Evolutionary conservation across 2,113 vertebrate genomes (phyloP), one percentile per base, ranked within the genome.

Genomic region (Sinocyclocheilus anophthalmus): DNA sequence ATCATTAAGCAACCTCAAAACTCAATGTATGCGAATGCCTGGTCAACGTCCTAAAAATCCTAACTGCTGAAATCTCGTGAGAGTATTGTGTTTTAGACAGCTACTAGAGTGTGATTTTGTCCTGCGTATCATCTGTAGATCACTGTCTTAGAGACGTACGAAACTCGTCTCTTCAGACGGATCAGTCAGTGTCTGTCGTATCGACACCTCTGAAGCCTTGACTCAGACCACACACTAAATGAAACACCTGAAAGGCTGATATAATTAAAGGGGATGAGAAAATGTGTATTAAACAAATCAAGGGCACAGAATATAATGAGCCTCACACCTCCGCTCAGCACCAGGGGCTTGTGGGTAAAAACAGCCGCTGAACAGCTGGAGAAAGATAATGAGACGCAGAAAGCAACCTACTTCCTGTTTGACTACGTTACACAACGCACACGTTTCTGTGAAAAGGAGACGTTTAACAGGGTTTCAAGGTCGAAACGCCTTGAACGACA

Each of bases 361-460:
- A 86, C 85, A 87, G 85, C 82, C 65, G 59, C 85, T 87, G 87
- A 92, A 91, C 90, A 90, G 89, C 85, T 90, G 85, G 81, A 91
- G 86, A 45, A 90, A 86, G 89, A 91, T 87, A 87, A 90, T 88
- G 86, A 89, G 86, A 76, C 75, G 84, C 84, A 85, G 84, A 83
- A 86, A 87, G 24, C 77, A 70, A 69, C 76, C 87, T 76, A 85
- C 81, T 89, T 87, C 70, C 65, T 83, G 83, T 76, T 63, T 53
- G n/a, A 42, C 76, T 14, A 83, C 45, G 53, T 59, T 45, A 48
- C 78, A 63, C 76, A 2, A 59, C 7, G 4, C 26, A 1, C 33
- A 12, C 72, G 20, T 14, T 50, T 20, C 57, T 45, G 22, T 37
- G 33, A 80, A 30, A 78, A 59, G 6, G 33, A 80, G 57, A 61